These are phyloP conservation scores for Peromyscus maniculatus DNA, from an alignment of 2,113 vertebrate genomes.

Conservation along the genomic window DNA sequence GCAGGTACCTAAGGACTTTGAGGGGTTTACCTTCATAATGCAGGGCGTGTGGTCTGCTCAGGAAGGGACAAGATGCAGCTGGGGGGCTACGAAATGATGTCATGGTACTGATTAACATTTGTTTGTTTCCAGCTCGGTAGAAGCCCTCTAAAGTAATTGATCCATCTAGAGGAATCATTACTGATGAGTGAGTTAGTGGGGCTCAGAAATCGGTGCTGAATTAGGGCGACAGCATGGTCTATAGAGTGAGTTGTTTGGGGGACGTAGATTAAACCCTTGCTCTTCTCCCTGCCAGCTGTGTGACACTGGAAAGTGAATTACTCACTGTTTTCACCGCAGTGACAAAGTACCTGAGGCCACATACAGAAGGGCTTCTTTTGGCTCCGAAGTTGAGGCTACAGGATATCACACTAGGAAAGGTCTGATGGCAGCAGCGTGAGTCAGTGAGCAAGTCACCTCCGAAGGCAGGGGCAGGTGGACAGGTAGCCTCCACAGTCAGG, in stretches of 20 bases:
- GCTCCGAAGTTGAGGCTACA: neutral
- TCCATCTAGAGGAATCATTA: neutral
- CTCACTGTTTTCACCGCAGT: neutral
- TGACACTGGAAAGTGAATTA: neutral
- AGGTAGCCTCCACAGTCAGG: neutral
- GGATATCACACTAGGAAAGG: neutral
- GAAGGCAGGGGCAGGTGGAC: neutral
- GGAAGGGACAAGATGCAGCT: neutral
- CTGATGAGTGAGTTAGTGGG: neutral
- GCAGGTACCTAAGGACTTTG: neutral
- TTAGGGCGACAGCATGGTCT: neutral
- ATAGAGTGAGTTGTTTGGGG: neutral
- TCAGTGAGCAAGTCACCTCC: neutral
- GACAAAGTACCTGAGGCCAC: neutral
- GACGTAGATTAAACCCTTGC: neutral
- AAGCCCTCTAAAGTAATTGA: neutral
- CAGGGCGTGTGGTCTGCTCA: neutral
- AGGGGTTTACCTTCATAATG: neutral
- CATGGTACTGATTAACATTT: neutral
- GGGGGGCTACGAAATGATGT: neutral
- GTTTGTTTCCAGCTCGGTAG: neutral
- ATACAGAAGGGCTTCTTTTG: neutral
- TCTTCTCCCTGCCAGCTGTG: neutral
- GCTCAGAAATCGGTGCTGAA: neutral
- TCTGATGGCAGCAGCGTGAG: too few relatives aligned